Evolutionary conservation across 2,113 vertebrate genomes (phyloP), one percentile per base, ranked within the genome.

Genomic region (Axis porcinus): DNA sequence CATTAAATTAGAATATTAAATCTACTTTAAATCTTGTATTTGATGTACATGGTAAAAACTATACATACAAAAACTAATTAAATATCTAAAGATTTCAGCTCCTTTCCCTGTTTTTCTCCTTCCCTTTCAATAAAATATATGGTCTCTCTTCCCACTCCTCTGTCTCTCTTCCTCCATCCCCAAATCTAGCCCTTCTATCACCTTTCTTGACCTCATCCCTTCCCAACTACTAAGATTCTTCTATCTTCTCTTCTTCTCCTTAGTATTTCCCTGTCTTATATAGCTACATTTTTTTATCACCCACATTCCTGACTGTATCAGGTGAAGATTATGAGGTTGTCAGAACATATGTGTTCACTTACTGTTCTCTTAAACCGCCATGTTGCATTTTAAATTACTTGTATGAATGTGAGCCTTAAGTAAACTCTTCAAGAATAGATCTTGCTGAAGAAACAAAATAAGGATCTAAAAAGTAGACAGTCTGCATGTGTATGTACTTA

Each of bases 1-100:
- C 43, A 27, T 95, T 98, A 95, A 96, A 97, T 94, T 81, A 91
- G 87, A 96, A 87, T 92, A 91, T 50, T 67, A 83, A 96, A 86
- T 96, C 54, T 91, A 87, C 78, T 64, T 96, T 79, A 79, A 96
- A 57, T 96, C 45, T 93, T 74, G 45, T 54, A 85, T 47, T 78
- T 43, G 10, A 79, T 17, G 52, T 62, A 23, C 82, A 64, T 13
- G 19, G 13, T 19, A 82, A 33, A 27, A 43, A 43, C 60, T 9
- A 58, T 36, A 89, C 62, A 70, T 21, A 58, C 27, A 83, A 15
- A 86, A 43, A 95, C n/a, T 79, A 96, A 96, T 91, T 9, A 97
- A 91, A 96, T 86, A 88, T 94, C 94, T 91, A 84, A 86, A 95
- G 58, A 93, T 45, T 30, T 91, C 21, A 54, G 30, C 30, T 76